These are phyloP conservation scores for Camponotus pennsylvanicus DNA, from an alignment of 1,140 invertebrate species.

Conservation along the genomic window DNA sequence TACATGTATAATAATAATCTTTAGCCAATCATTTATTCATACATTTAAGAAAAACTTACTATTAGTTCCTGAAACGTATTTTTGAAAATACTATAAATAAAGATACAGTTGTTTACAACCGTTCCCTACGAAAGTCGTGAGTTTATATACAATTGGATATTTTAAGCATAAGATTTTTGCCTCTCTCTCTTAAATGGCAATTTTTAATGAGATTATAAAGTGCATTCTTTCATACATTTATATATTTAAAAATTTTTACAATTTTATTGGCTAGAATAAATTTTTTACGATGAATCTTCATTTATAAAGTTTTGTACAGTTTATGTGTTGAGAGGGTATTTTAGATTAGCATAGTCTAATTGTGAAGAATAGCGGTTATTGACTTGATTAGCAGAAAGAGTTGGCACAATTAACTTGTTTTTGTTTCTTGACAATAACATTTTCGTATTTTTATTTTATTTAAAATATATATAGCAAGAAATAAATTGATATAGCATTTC, in stretches of 20 bases:
- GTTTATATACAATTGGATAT: conserved; percentile 18
- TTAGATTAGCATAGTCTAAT: conserved; percentile 42
- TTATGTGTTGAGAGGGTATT: not conserved
- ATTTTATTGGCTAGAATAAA: not conserved
- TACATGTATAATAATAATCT: not conserved
- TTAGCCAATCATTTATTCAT: not conserved
- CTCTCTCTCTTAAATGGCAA: not conserved
- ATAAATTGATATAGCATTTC: not conserved
- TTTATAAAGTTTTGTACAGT: conserved; percentile 2
- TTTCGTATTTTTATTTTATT: not conserved
- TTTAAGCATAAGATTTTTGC: not conserved
- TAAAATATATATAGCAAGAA: not conserved
- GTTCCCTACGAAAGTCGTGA: not conserved
- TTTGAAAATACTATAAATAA: conserved; percentile 3
- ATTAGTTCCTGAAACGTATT: no score
- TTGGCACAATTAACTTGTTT: not conserved
- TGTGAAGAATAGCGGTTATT: conserved; percentile 35
- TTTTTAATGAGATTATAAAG: not conserved
- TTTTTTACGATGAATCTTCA: not conserved
- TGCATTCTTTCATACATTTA: no score
- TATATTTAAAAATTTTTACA: not conserved
- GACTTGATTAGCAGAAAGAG: conserved; percentile 4
- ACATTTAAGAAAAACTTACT: not conserved
- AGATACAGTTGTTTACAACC: not conserved
- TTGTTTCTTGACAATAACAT: conserved; percentile 3